Evolutionary conservation across 2,797 vertebrate genomes (phyloP), one percentile per base, ranked within the genome.

Genomic region (Sardinella longiceps): DNA sequence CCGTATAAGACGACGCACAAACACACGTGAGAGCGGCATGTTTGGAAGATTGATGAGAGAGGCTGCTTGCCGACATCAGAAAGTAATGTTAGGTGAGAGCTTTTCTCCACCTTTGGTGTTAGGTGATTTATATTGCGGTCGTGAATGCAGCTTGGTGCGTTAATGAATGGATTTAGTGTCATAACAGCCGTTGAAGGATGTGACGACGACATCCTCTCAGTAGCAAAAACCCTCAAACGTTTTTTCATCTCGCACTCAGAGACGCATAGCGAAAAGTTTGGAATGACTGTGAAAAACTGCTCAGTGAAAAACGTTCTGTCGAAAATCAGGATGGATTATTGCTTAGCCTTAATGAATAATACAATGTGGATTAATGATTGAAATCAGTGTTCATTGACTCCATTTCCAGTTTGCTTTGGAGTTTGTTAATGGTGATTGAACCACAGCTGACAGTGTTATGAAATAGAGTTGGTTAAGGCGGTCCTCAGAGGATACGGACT

Each of bases 21-120:
- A 83, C 53, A 80, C 84, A 82, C 82, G 70, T 63, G 53, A 53
- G 70, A 33, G 12, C 5, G 28, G 30, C 5, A 33, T 14, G 45
- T n/a, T 60, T 45, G 14, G 50, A 77, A 83, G 81, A 86, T 84
- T 81, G 81, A 88, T 83, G 81, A 83, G 37, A 83, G 81, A 81
- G 60, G 39, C 80, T n/a, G 1, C 0, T 11, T 48, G 20, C 0
- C n/a, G 48, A 7, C 33, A 50, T 50, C 80, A 10, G 51, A 84
- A 2, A 25, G 60, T 5, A 33, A 70, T 63, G 30, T 66, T n/a
- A 33, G 15, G 25, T 39, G 28, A 11, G 39, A 48, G 43, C n/a
- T 82, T 60, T 77, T 25, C 5, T 15, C 77, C 50, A 53, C 37
- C 50, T 60, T 58, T 33, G 45, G 11, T 60, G 3, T 70, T 12